Conservation (phyloP, 2,797 vertebrate genomes). For the Delichon dasypus region DNA sequence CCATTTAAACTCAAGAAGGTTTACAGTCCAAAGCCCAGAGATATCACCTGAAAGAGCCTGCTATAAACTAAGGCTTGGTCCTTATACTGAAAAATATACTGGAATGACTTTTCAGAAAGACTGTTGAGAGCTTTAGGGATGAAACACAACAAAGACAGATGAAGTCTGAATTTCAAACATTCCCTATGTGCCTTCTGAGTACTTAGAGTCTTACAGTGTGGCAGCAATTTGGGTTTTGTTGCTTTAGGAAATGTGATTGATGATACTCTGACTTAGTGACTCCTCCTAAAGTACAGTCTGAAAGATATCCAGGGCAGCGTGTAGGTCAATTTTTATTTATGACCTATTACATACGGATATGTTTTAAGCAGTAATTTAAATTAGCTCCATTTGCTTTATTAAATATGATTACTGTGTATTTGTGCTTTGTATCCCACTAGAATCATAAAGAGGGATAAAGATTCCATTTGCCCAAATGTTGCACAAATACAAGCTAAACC, state of each 20-base stretch:
- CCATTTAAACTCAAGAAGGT: background rate
- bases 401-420: slow-evolving; percentile 13
- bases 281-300: slow-evolving; percentile 37
- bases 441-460: background rate
- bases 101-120: background rate
- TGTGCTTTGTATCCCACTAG: background rate
- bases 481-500: background rate
- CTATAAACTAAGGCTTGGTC: background rate
- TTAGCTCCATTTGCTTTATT: slow-evolving; percentile 42
- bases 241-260: background rate
- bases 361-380: slow-evolving; percentile 51
- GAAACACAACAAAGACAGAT: background rate
- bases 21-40: background rate
- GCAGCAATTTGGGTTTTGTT: background rate
- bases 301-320: slow-evolving; percentile 35
- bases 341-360: slow-evolving; percentile 18
- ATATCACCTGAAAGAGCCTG: background rate
- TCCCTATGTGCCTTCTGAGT: background rate
- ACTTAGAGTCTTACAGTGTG: accelerated
- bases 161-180: background rate
- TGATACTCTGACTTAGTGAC: slow-evolving; percentile 5
- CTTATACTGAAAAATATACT: background rate
- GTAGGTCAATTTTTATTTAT: slow-evolving; percentile 25
- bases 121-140: background rate
- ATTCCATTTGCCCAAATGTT: background rate